These are phyloP conservation scores for Endotricha flammealis DNA, from an alignment of 2,888 invertebrate genomes.

Conservation along the genomic window DNA sequence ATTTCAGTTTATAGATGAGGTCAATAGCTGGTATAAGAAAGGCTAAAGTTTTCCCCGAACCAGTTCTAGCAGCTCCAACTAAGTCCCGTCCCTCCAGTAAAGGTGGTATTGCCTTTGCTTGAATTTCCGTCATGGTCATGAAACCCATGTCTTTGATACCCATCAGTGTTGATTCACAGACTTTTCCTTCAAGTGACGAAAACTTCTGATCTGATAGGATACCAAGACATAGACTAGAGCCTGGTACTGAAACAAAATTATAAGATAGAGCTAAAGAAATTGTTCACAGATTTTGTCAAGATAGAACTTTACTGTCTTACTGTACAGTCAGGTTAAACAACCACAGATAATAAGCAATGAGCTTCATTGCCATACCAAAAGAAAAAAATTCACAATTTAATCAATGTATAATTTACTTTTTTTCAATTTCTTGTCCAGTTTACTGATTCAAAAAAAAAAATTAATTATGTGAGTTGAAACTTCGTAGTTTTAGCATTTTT, in stretches of 20 bases:
- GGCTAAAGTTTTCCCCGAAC: conserved; percentile 97
- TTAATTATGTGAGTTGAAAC: too few species aligned
- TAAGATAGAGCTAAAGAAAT: too few species aligned
- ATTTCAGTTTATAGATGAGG: conserved; percentile 91
- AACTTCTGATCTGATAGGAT: conserved; percentile 80
- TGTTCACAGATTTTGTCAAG: too few species aligned
- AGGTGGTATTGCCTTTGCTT: conserved; percentile 91
- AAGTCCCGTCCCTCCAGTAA: conserved; percentile 94
- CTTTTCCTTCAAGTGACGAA: conserved; percentile 78
- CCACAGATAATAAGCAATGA: too few species aligned
- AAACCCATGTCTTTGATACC: conserved; percentile 95
- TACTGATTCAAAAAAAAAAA: too few species aligned
- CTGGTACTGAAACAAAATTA: conserved; percentile 79
- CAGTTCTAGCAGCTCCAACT: conserved; percentile 96
- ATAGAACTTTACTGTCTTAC: too few species aligned
- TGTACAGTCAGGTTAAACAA: too few species aligned
- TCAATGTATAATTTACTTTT: too few species aligned
- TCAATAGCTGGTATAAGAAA: conserved; percentile 98
- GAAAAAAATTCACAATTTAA: too few species aligned
- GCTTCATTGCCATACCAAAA: too few species aligned
- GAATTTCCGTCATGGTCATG: conserved; percentile 96
- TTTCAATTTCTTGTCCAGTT: too few species aligned
- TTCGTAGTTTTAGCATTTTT: too few species aligned
- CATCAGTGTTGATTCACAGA: conserved; percentile 90
- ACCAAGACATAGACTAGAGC: conserved; percentile 79